Evolutionary conservation across 1,140 invertebrate genomes (phyloP).

Genomic region (Danaus plexippus): DNA sequence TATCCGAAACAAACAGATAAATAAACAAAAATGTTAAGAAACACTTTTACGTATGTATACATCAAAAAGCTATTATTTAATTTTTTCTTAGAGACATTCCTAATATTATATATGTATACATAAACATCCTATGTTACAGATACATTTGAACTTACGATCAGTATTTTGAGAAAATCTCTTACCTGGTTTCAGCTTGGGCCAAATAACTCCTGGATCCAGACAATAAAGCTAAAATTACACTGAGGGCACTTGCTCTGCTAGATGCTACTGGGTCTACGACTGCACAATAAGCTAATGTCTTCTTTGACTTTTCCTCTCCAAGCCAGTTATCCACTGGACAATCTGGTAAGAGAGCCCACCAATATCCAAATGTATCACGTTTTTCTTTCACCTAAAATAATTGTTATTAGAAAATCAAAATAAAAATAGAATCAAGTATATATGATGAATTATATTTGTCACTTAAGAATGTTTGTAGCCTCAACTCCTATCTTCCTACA

Average conservation of each 20-base stretch:
- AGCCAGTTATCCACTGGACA: conserved; percentile 43
- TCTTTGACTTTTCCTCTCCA: conserved; percentile 39
- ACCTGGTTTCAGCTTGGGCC: conserved; percentile 64
- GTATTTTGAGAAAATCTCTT: conserved; percentile 8
- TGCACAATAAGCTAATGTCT: conserved; percentile 54
- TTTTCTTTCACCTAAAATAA: conserved; percentile 56
- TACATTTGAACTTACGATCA: not conserved
- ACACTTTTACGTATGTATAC: not conserved
- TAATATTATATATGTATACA: not conserved
- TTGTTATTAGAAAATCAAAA: not conserved
- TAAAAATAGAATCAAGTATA: not conserved
- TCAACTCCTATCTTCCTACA: too few species aligned
- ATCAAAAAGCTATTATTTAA: not conserved
- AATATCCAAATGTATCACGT: conserved; percentile 65
- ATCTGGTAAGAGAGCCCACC: conserved; percentile 64
- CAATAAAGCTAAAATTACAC: conserved; percentile 55
- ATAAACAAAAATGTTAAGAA: too few species aligned
- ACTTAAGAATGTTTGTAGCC: too few species aligned
- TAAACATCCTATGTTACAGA: not conserved
- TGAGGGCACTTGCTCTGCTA: conserved; percentile 51
- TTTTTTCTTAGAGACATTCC: not conserved
- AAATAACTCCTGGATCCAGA: conserved; percentile 58
- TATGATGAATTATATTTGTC: too few species aligned
- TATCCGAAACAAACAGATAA: too few species aligned
- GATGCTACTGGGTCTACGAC: conserved; percentile 52